Percentiles rank a stretch among this genome's conserved stretches.
These are phyloP conservation scores for Chlamydotis undulata DNA, from an alignment of 2,113 vertebrate species.

Conservation along the genomic window DNA sequence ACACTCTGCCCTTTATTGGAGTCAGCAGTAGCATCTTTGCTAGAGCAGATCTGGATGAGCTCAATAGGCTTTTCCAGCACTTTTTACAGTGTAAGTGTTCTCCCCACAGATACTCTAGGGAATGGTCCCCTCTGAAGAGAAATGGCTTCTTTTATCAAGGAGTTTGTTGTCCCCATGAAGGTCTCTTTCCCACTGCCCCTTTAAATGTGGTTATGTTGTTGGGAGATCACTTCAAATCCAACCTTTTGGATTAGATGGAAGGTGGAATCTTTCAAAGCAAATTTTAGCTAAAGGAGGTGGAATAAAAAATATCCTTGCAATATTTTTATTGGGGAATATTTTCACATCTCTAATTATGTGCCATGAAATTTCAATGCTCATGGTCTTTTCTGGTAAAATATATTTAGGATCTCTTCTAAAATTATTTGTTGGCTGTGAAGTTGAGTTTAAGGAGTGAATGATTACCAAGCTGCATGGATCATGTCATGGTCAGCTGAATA, in stretches of 20 bases:
- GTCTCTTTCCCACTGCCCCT: background rate
- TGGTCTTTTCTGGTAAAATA: background rate
- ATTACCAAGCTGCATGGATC: background rate
- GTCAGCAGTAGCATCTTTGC: background rate
- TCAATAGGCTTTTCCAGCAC: background rate
- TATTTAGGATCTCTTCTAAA: background rate
- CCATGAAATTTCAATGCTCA: background rate
- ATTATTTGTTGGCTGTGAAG: background rate
- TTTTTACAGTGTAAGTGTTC: background rate
- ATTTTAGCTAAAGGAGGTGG: background rate
- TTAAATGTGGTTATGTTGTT: accelerated
- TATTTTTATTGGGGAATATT: background rate
- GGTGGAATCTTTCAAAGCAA: accelerated
- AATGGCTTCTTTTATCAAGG: background rate
- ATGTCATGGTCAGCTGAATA: background rate
- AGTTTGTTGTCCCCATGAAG: background rate
- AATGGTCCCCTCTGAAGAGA: background rate
- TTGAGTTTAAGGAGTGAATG: background rate
- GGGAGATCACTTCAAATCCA: background rate
- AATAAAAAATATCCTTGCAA: background rate
- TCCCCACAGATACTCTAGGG: background rate
- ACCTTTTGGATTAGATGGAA: background rate
- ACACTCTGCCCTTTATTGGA: background rate
- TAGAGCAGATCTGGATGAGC: background rate
- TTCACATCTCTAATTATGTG: background rate